These are phyloP conservation scores for Incurvaria masculella DNA, from an alignment of 2,888 invertebrate species.

Conservation along the genomic window DNA sequence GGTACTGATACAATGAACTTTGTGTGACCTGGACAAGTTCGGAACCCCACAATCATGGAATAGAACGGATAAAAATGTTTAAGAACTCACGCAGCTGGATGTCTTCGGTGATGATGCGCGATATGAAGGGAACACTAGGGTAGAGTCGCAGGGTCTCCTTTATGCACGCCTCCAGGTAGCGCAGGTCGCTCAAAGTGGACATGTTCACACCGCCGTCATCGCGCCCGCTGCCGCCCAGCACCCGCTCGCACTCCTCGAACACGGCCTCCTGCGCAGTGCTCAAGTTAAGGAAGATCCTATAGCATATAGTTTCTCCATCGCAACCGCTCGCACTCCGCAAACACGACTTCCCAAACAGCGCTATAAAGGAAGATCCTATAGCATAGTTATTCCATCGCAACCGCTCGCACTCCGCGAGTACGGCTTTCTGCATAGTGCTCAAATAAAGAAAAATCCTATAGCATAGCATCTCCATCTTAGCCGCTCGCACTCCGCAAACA, in stretches of 20 bases:
- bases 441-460: not conserved
- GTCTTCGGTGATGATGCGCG: slow-evolving; percentile 56
- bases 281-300: too few species aligned
- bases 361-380: too few species aligned
- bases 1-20: too few species aligned
- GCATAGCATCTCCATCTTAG: too few species aligned
- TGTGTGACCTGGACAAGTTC: too few species aligned
- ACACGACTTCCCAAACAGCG: not conserved
- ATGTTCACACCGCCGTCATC: slow-evolving; percentile 43
- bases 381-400: too few species aligned
- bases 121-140: slow-evolving; percentile 66
- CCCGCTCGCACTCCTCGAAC: slow-evolving; percentile 32
- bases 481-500: not conserved
- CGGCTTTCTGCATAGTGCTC: not conserved
- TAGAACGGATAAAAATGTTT: too few species aligned
- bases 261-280: slow-evolving; percentile 36
- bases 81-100: slow-evolving; percentile 50
- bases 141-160: slow-evolving; percentile 65
- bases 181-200: slow-evolving; percentile 58
- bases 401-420: too few species aligned
- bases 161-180: slow-evolving; percentile 66
- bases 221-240: slow-evolving; percentile 33
- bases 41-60: too few species aligned
- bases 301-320: too few species aligned
- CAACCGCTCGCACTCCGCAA: not conserved